Conservation (phyloP, 1,140 invertebrate species). For the Zaprionus gabonicus region DNA sequence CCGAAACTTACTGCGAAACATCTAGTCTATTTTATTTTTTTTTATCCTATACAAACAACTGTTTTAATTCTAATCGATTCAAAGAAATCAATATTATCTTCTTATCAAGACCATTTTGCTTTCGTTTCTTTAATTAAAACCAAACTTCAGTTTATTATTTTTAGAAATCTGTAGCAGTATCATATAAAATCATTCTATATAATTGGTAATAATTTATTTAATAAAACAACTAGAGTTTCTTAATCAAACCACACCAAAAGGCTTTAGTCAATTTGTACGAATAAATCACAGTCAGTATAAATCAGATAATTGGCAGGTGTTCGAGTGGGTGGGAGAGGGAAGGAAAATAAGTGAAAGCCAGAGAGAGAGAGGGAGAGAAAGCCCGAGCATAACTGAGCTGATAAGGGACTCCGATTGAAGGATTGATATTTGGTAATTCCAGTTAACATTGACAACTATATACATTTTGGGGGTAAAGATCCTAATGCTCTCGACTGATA, state of each 20-base stretch:
- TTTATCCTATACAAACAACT: background rate
- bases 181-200: background rate
- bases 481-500: background rate
- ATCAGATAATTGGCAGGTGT: constrained; percentile 3
- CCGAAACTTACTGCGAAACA: too few relatives aligned
- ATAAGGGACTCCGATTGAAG: constrained; percentile 1
- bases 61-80: background rate
- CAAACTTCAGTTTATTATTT: background rate
- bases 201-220: constrained; percentile 14
- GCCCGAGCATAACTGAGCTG: background rate
- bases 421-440: constrained; percentile 1
- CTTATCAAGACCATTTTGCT: background rate
- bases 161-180: background rate
- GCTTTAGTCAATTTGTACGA: background rate
- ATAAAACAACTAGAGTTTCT: background rate
- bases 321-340: background rate
- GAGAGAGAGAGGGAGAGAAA: background rate
- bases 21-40: too few relatives aligned
- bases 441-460: background rate
- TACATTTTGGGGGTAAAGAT: background rate
- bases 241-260: background rate
- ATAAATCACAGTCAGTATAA: background rate
- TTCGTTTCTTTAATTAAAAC: background rate
- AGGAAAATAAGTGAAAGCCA: background rate
- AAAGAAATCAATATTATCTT: background rate